Evolutionary conservation across 1,140 invertebrate species (phyloP).

Genomic region (Sesamia nonagrioides): DNA sequence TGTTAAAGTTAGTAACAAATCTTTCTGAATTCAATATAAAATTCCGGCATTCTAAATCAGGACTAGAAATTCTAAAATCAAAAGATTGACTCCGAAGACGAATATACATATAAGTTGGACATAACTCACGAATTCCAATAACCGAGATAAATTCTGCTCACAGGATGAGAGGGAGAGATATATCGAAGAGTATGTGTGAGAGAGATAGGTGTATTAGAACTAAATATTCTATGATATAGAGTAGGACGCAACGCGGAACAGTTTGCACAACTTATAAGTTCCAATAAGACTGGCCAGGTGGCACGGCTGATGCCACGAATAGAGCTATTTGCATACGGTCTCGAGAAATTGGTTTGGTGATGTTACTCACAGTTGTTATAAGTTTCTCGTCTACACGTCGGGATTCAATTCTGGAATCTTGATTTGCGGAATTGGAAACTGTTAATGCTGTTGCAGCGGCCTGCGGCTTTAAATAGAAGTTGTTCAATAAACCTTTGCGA

Average conservation of each 20-base stretch:
- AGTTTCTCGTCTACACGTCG: neutral
- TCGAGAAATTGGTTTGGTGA: conserved; percentile 56
- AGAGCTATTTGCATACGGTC: conserved; percentile 78
- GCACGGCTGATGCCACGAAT: conserved; percentile 67
- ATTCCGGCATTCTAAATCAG: neutral
- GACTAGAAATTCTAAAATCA: conserved; percentile 13
- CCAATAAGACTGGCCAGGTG: conserved; percentile 84
- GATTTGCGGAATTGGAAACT: neutral
- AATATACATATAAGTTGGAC: conserved; percentile 33
- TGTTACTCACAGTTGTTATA: conserved; percentile 44
- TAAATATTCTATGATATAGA: conserved; percentile 71
- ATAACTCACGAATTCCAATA: conserved; percentile 50
- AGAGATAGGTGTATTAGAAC: conserved; percentile 55
- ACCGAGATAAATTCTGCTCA: conserved; percentile 50
- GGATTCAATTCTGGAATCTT: neutral
- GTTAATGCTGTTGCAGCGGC: neutral
- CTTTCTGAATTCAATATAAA: neutral
- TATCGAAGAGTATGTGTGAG: conserved; percentile 13
- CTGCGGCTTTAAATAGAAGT: neutral
- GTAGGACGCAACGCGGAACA: conserved; percentile 56
- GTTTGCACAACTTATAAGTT: conserved; percentile 85
- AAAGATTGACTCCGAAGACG: conserved; percentile 23
- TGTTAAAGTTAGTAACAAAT: neutral
- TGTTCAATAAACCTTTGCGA: neutral
- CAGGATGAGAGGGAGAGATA: conserved; percentile 30